Evolutionary conservation across 2,113 vertebrate genomes (phyloP).

Genomic region (Brachypodius melanocephalos): DNA sequence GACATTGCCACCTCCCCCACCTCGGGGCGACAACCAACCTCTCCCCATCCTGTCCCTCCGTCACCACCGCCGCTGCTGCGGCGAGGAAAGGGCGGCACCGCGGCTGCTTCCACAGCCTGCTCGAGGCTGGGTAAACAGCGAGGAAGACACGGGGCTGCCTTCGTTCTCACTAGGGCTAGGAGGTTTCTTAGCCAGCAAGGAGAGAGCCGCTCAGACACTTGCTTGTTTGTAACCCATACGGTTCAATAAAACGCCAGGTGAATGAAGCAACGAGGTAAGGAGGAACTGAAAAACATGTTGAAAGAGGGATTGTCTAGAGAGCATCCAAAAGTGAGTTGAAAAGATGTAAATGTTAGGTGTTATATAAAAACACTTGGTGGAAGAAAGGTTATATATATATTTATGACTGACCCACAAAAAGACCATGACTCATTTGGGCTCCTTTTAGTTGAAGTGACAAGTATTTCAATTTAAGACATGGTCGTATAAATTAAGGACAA

Average conservation of each 20-base stretch:
- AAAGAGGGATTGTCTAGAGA: not conserved
- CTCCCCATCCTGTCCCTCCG: rapidly evolving
- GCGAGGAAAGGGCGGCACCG: rapidly evolving
- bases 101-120: rapidly evolving
- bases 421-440: not conserved
- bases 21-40: rapidly evolving
- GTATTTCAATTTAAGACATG: not conserved
- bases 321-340: not conserved
- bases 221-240: not conserved
- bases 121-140: rapidly evolving
- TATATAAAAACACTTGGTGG: rapidly evolving
- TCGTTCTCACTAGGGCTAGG: rapidly evolving
- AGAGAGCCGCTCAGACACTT: rapidly evolving
- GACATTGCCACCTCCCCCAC: rapidly evolving
- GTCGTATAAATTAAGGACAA: not conserved
- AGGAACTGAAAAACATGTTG: not conserved
- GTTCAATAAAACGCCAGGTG: not conserved
- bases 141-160: rapidly evolving
- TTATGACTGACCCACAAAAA: not conserved
- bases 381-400: not conserved
- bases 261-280: not conserved
- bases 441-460: not conserved
- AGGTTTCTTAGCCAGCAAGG: not conserved
- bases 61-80: rapidly evolving
- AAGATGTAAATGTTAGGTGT: not conserved